Percentiles rank a stretch among this genome's conserved stretches.
Evolutionary conservation across 2,797 vertebrate genomes (phyloP).

Genomic region (Cuniculus paca): DNA sequence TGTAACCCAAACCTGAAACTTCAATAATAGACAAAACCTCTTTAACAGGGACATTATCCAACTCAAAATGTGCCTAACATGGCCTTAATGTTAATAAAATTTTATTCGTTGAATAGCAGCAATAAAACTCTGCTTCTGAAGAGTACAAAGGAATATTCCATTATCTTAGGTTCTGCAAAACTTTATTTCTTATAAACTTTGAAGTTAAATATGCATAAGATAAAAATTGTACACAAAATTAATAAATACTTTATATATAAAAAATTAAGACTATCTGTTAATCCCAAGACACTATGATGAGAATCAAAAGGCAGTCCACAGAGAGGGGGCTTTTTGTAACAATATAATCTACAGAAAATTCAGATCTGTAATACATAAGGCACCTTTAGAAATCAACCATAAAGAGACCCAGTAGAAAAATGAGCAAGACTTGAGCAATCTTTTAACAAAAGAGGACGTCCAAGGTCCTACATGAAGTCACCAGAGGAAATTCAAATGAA

Average conservation of each 20-base stretch:
- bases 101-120: conserved; percentile 53
- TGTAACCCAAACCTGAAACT: conserved; percentile 66
- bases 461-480: neutral
- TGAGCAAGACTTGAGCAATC: neutral
- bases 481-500: conserved; percentile 11
- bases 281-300: neutral
- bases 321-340: neutral
- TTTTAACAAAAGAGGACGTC: neutral
- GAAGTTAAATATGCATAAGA: conserved; percentile 82
- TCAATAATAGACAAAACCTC: conserved; percentile 15
- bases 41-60: conserved; percentile 47
- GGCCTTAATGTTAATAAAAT: neutral
- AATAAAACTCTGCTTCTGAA: conserved; percentile 47
- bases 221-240: conserved; percentile 24
- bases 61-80: conserved; percentile 58
- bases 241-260: conserved; percentile 81
- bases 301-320: neutral
- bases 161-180: conserved; percentile 55
- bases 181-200: conserved; percentile 85
- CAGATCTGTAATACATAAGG: neutral
- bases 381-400: neutral
- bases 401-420: conserved; percentile 17
- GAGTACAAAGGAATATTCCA: conserved; percentile 26
- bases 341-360: neutral
- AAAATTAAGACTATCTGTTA: neutral